Conservation (phyloP, 2,113 vertebrate genomes). For the Drymodes brunneopygia region DNA sequence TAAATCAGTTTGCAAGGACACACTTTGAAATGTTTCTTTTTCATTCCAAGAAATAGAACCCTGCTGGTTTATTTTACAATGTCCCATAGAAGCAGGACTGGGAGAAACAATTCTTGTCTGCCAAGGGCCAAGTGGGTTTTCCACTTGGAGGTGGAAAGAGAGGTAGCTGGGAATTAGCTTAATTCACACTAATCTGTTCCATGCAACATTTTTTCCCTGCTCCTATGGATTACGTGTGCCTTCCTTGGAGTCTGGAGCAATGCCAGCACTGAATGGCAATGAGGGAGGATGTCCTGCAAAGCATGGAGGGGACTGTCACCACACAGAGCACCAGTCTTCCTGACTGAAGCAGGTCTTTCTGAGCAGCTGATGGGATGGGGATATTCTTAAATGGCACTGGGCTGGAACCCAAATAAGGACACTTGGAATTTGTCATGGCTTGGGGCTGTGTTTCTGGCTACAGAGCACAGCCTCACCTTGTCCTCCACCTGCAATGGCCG, state of each 20-base stretch:
- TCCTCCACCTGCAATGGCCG: background rate
- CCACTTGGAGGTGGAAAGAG: background rate
- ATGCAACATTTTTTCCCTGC: background rate
- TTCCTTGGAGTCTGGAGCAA: background rate
- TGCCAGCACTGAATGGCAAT: background rate
- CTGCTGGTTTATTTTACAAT: conserved; percentile 16
- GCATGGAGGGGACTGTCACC: background rate
- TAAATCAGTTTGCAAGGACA: conserved; percentile 30
- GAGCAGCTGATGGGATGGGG: background rate
- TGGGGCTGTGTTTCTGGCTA: background rate
- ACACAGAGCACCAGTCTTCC: background rate
- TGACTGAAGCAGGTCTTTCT: background rate
- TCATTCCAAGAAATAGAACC: conserved; percentile 31
- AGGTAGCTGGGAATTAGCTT: background rate
- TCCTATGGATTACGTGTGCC: background rate
- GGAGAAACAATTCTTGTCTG: background rate
- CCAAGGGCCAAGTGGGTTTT: background rate
- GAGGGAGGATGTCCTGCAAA: background rate
- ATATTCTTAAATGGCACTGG: background rate
- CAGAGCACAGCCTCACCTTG: background rate
- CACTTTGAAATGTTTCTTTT: background rate
- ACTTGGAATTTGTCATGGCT: background rate
- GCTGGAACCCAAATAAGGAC: background rate
- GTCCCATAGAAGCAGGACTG: background rate
- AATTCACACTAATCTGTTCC: background rate